These are phyloP conservation scores for Anniella stebbinsi DNA, from an alignment of 2,797 vertebrate species.

Conservation along the genomic window DNA sequence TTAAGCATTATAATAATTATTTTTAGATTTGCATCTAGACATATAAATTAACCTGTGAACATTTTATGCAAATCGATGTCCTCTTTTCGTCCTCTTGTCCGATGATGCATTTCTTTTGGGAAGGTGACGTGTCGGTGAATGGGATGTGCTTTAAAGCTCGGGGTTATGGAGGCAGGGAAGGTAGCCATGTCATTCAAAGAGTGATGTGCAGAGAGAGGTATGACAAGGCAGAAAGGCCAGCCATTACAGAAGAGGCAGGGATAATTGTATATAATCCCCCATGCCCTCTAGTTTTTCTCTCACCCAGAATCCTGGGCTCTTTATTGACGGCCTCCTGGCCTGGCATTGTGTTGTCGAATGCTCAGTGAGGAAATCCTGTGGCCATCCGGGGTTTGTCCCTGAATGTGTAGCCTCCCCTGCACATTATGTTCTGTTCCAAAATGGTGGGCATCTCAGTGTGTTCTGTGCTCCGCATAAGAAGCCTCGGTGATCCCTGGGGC, in stretches of 20 bases:
- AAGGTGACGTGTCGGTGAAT: no score
- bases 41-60: no score
- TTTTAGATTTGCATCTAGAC: no score
- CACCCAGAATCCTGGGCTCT: not conserved
- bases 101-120: no score
- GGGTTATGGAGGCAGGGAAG: not conserved
- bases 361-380: not conserved
- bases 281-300: not conserved
- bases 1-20: no score
- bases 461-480: not conserved
- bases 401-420: not conserved
- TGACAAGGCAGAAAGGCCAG: not conserved
- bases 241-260: not conserved
- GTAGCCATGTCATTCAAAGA: not conserved
- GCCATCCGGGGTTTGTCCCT: not conserved
- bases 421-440: not conserved
- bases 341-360: not conserved
- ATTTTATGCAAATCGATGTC: no score
- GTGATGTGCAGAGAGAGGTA: not conserved
- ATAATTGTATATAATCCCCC: not conserved
- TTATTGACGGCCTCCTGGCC: not conserved
- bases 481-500: not conserved
- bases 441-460: no score
- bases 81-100: no score
- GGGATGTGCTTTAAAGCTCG: not conserved